phyloP scores from a whole-genome alignment of 2,113 vertebrate genomes.

The Neomonachus schauinslandi region DNA sequence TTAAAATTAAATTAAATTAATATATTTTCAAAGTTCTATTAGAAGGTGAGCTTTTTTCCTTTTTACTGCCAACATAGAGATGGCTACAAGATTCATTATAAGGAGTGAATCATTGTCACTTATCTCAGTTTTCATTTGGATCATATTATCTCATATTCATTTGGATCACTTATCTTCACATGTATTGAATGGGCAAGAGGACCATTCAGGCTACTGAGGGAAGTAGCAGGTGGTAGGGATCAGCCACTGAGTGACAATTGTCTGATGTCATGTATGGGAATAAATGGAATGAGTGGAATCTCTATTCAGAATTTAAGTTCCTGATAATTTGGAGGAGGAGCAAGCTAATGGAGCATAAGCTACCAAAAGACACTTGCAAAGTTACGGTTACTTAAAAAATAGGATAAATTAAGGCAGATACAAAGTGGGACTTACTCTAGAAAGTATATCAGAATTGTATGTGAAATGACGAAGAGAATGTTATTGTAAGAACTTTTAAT shows the following conservation, averaged over 20 bases:
- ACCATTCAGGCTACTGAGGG: background rate
- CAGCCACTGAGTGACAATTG: background rate
- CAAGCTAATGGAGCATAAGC: background rate
- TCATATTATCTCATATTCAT: background rate
- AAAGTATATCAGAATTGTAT: background rate
- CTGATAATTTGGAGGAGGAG: background rate
- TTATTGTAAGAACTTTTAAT: background rate
- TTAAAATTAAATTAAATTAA: background rate
- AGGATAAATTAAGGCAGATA: background rate
- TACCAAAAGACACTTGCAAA: background rate
- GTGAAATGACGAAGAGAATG: background rate
- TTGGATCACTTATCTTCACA: background rate
- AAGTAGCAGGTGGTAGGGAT: background rate
- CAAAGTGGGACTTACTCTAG: background rate
- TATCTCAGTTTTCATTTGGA: background rate
- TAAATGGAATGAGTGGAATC: background rate
- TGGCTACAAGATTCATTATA: background rate
- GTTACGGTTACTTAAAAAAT: background rate
- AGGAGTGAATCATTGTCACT: background rate
- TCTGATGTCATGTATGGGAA: background rate
- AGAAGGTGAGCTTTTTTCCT: background rate
- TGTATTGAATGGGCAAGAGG: background rate
- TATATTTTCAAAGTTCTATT: background rate
- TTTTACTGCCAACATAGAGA: background rate
- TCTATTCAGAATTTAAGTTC: background rate